Percentiles rank a stretch among this genome's conserved stretches.
Conservation (phyloP, 2,888 invertebrate genomes). For the Cheilosia scutellata region DNA sequence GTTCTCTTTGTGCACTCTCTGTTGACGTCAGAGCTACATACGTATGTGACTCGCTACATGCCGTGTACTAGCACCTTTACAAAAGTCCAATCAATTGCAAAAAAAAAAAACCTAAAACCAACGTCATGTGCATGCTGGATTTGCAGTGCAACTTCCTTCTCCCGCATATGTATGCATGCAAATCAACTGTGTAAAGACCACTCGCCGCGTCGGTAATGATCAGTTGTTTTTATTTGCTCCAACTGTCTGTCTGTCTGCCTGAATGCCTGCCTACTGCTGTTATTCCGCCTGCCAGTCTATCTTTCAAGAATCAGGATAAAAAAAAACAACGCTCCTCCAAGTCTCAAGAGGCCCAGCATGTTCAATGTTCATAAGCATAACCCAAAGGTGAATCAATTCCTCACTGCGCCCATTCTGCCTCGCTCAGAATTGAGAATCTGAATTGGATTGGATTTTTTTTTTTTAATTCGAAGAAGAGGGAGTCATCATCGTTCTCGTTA, state of each 20-base stretch:
- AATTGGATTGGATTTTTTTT: slow-evolving; percentile 64
- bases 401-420: slow-evolving; percentile 7
- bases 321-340: slow-evolving; percentile 24
- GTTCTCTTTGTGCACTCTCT: no score
- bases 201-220: slow-evolving; percentile 26
- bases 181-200: slow-evolving; percentile 12
- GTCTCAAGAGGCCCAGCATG: slow-evolving; percentile 66
- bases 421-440: slow-evolving; percentile 23
- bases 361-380: slow-evolving; percentile 26
- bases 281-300: slow-evolving; percentile 57
- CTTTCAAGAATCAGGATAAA: slow-evolving; percentile 26
- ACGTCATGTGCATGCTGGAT: background rate
- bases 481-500: slow-evolving; percentile 53
- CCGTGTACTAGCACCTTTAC: no score
- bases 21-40: no score
- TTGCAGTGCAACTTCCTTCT: background rate
- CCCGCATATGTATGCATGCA: slow-evolving; percentile 28
- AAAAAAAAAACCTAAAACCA: background rate
- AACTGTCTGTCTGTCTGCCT: slow-evolving; percentile 56
- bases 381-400: slow-evolving; percentile 69
- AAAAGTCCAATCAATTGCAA: background rate
- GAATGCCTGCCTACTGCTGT: slow-evolving; percentile 48
- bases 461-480: slow-evolving; percentile 53
- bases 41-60: no score
- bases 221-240: slow-evolving; percentile 63